Conservation (phyloP, 2,113 vertebrate genomes). For the Emydocephalus ijimae region DNA sequence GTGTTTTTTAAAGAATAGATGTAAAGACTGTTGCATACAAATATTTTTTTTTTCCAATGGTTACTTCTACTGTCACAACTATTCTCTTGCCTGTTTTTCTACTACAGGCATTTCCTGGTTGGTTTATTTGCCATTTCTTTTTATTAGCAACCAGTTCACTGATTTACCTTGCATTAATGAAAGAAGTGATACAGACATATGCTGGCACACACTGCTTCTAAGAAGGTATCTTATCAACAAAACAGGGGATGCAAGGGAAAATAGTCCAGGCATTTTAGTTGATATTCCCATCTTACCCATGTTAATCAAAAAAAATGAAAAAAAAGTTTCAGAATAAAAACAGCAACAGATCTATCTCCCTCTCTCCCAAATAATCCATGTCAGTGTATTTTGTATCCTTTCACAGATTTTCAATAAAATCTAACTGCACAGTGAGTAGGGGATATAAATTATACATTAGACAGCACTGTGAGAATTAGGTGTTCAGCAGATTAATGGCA, state of each 20-base stretch:
- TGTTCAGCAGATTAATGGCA: background rate
- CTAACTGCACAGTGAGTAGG: slow-evolving; percentile 50
- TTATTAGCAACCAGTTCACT: slow-evolving; percentile 46
- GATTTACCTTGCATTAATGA: slow-evolving; percentile 41
- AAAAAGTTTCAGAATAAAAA: slow-evolving; percentile 33
- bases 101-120: slow-evolving; percentile 4
- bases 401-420: slow-evolving; percentile 60
- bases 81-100: slow-evolving; percentile 8
- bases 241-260: slow-evolving; percentile 37
- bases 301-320: slow-evolving; percentile 31
- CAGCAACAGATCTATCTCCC: slow-evolving; percentile 35
- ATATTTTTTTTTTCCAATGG: background rate
- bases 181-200: slow-evolving; percentile 37
- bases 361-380: slow-evolving; percentile 7
- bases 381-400: slow-evolving; percentile 46
- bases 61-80: background rate
- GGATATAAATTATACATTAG: slow-evolving; percentile 38
- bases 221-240: slow-evolving; percentile 46
- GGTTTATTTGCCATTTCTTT: slow-evolving; percentile 31
- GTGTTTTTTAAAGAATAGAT: background rate
- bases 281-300: slow-evolving; percentile 31
- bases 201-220: slow-evolving; percentile 30
- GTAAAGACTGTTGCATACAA: slow-evolving; percentile 23
- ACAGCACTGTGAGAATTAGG: background rate
- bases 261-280: slow-evolving; percentile 31